These are phyloP conservation scores for Benthosema pterotum DNA, from an alignment of 2,797 vertebrate species.

Conservation along the genomic window DNA sequence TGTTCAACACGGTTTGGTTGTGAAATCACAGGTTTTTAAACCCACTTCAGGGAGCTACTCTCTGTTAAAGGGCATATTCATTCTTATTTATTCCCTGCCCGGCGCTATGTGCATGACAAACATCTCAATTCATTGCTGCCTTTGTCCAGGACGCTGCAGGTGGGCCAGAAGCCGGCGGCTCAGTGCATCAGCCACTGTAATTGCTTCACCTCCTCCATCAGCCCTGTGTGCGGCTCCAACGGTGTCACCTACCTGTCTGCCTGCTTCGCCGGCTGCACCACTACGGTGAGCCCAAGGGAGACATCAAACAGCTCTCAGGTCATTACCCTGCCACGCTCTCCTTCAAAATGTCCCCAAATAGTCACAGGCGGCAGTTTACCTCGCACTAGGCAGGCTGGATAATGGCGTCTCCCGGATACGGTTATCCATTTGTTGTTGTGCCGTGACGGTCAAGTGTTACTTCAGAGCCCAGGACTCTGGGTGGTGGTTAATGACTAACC, in stretches of 20 bases:
- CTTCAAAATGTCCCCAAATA: constrained; percentile 8
- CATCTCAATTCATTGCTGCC: constrained; percentile 22
- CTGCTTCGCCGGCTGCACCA: constrained; percentile 95
- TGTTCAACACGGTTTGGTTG: too few relatives aligned
- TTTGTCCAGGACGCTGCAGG: constrained; percentile 71
- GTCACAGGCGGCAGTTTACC: neutral
- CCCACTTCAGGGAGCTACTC: too few relatives aligned
- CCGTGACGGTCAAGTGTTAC: constrained; percentile 27
- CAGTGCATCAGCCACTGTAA: constrained; percentile 92
- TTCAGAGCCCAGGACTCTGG: constrained; percentile 11
- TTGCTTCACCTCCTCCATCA: constrained; percentile 95
- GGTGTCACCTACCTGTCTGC: constrained; percentile 95
- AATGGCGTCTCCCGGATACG: constrained; percentile 19
- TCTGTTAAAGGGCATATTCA: too few relatives aligned
- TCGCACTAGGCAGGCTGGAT: neutral
- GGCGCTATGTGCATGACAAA: neutral
- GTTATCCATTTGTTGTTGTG: constrained; percentile 20
- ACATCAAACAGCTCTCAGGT: constrained; percentile 59
- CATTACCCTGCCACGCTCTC: constrained; percentile 13
- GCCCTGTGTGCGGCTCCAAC: constrained; percentile 94
- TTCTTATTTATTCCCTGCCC: too few relatives aligned
- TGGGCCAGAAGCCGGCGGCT: constrained; percentile 83
- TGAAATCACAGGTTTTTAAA: too few relatives aligned
- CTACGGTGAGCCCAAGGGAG: constrained; percentile 57
- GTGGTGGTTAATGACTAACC: neutral